phyloP scores from a whole-genome alignment of 2,113 vertebrate genomes.

The Perca flavescens region DNA sequence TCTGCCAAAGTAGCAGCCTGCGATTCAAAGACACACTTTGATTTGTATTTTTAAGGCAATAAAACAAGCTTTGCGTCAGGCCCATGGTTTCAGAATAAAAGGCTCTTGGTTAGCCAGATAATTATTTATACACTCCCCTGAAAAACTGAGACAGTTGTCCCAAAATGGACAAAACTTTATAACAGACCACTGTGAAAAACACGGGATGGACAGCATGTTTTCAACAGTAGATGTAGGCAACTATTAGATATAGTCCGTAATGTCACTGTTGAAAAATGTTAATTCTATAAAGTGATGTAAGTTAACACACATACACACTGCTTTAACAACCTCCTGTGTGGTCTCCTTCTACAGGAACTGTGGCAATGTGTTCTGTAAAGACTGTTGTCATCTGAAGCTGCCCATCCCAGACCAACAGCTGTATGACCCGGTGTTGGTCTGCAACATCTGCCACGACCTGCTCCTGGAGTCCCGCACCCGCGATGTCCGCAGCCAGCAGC shows the following conservation, averaged over 20 bases:
- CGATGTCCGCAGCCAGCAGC: constrained; percentile 96
- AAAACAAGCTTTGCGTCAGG: constrained; percentile 4
- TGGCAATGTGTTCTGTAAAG: constrained; percentile 97
- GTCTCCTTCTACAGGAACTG: constrained; percentile 88
- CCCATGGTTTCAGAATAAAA: constrained; percentile 22
- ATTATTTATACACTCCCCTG: constrained; percentile 1
- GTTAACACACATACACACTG: neutral
- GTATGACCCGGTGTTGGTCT: constrained; percentile 96
- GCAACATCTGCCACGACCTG: constrained; percentile 94
- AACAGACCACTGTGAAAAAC: neutral
- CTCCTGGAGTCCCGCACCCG: constrained; percentile 93
- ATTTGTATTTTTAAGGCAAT: constrained; percentile 19
- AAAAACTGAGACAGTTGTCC: neutral
- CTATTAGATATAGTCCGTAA: too few relatives aligned
- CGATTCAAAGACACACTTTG: constrained; percentile 10
- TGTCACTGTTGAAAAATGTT: neutral
- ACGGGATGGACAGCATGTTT: too few relatives aligned
- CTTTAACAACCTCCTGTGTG: neutral
- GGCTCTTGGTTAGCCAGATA: neutral
- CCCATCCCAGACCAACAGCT: constrained; percentile 98
- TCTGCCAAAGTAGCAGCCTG: constrained; percentile 25
- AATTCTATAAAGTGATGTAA: neutral
- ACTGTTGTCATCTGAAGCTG: constrained; percentile 96
- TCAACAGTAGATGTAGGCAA: too few relatives aligned
- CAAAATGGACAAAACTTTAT: neutral